A percentile compares a stretch with the other conserved stretches of the same genome.
Conservation (phyloP, 1,140 invertebrate species). For the Maniola jurtina region DNA sequence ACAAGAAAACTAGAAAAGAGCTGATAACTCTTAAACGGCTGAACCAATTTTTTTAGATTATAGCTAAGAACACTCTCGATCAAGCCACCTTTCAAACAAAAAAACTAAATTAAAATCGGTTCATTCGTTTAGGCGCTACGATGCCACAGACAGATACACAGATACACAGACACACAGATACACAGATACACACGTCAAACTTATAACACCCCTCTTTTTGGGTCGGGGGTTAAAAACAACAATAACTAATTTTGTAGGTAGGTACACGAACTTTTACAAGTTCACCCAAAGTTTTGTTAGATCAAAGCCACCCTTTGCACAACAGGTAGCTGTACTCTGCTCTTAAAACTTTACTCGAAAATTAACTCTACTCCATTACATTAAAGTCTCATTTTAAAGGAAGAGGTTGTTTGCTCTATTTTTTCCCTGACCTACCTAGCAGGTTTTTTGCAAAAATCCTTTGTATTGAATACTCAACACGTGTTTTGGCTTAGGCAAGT, state of each 20-base stretch:
- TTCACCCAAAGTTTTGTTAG: conserved; percentile 3
- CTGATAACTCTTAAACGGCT: too few relatives aligned
- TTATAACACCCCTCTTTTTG: too few relatives aligned
- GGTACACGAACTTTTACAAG: background rate
- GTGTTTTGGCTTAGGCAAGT: conserved; percentile 27
- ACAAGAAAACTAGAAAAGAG: too few relatives aligned
- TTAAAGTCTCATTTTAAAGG: conserved; percentile 8
- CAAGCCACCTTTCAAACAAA: too few relatives aligned
- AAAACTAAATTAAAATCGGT: too few relatives aligned
- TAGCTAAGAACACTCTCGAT: too few relatives aligned
- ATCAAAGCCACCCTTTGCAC: conserved; percentile 21
- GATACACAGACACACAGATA: too few relatives aligned
- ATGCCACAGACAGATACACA: too few relatives aligned
- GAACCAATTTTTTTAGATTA: too few relatives aligned
- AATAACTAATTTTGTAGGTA: background rate
- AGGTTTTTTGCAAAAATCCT: conserved; percentile 25
- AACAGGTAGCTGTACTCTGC: conserved; percentile 22
- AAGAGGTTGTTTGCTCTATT: conserved; percentile 4
- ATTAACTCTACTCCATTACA: background rate
- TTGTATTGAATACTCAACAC: conserved; percentile 16
- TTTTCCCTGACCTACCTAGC: conserved; percentile 19
- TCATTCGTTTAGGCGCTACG: too few relatives aligned
- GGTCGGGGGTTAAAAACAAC: too few relatives aligned
- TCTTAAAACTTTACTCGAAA: background rate
- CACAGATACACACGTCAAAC: too few relatives aligned